Percentiles rank a stretch among this genome's conserved stretches.
Conservation (phyloP, 2,113 vertebrate genomes). For the Chionodraco myersi region DNA sequence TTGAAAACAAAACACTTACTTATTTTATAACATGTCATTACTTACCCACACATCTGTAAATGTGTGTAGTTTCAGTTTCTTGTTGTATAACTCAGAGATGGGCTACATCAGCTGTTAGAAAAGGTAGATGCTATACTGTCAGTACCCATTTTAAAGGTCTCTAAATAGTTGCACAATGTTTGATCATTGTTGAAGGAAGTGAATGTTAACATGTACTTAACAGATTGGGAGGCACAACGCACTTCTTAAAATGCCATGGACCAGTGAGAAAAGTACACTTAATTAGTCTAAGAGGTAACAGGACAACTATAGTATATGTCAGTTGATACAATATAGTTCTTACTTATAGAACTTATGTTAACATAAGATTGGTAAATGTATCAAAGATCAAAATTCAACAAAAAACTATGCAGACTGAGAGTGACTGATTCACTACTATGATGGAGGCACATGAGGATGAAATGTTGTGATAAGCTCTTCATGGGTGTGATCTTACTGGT, state of each 20-base stretch:
- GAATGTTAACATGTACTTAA: slow-evolving; percentile 1
- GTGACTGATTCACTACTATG: not conserved
- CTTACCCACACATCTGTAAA: no score
- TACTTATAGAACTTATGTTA: not conserved
- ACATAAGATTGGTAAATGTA: not conserved
- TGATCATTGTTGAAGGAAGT: not conserved
- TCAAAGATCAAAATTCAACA: not conserved
- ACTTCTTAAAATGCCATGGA: slow-evolving; percentile 17
- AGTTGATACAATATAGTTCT: no score
- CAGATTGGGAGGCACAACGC: slow-evolving; percentile 4
- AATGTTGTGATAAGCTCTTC: slow-evolving; percentile 34
- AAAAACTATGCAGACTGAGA: not conserved
- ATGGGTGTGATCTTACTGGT: slow-evolving; percentile 40
- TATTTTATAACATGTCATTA: no score
- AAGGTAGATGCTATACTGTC: not conserved
- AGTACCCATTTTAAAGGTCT: not conserved
- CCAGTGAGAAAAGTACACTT: slow-evolving; percentile 10
- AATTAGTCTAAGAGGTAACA: no score
- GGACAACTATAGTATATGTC: no score
- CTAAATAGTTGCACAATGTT: slow-evolving; percentile 6
- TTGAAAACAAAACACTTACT: no score
- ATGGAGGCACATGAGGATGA: not conserved
- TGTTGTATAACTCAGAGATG: no score
- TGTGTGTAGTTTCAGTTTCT: no score
- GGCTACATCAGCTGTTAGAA: not conserved